A percentile compares a stretch with the other conserved stretches of the same genome.
Evolutionary conservation across 2,113 vertebrate genomes (phyloP).

Genomic region (Phocoena phocoena): DNA sequence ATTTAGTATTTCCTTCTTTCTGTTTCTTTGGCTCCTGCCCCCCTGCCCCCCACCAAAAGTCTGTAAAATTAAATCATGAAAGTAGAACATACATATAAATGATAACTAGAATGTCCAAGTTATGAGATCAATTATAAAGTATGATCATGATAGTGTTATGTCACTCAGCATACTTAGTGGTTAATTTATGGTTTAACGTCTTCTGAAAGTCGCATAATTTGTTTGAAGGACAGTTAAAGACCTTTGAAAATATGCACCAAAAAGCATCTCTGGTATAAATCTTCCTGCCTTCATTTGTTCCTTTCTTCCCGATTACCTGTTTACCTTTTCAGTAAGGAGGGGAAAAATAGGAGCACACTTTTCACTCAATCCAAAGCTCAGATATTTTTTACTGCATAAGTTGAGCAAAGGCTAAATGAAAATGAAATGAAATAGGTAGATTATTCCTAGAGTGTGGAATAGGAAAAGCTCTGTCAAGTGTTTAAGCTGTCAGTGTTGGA

Average conservation of each 20-base stretch:
- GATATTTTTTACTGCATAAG: neutral
- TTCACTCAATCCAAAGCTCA: neutral
- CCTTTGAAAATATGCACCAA: neutral
- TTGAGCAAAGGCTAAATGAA: neutral
- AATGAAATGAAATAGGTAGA: neutral
- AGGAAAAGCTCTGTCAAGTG: neutral
- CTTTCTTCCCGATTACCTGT: neutral
- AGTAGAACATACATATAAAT: neutral
- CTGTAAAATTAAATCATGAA: conserved; percentile 32
- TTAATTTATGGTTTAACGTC: conserved; percentile 22
- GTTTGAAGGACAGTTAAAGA: neutral
- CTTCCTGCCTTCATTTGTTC: neutral
- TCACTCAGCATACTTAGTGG: neutral
- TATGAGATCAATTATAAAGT: conserved; percentile 12
- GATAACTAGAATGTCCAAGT: neutral
- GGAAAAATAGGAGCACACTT: neutral
- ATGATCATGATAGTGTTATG: neutral
- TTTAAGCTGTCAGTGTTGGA: neutral
- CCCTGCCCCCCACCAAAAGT: neutral
- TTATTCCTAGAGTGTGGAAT: neutral
- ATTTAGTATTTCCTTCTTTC: neutral
- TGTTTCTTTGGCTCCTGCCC: neutral
- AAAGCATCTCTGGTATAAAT: neutral
- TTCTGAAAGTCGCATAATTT: conserved; percentile 5
- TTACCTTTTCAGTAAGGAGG: neutral